A percentile compares a stretch with the other conserved stretches of the same genome.
Evolutionary conservation across 2,113 vertebrate species (phyloP).

Genomic region (Fukomys damarensis): DNA sequence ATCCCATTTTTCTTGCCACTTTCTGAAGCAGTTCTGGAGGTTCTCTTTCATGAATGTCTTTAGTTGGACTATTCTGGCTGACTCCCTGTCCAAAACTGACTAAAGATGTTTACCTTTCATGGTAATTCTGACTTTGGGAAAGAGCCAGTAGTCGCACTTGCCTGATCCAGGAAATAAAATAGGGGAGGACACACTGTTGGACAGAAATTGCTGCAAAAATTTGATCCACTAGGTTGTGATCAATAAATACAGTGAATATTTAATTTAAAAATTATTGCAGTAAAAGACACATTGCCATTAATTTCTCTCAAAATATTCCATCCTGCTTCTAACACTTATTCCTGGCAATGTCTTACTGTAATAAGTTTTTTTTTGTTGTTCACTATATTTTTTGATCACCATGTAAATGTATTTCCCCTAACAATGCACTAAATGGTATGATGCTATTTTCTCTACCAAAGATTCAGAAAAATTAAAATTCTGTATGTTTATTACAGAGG

Average conservation of each 20-base stretch:
- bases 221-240: background rate
- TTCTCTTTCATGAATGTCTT: background rate
- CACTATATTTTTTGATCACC: background rate
- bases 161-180: background rate
- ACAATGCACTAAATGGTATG: conserved; percentile 17
- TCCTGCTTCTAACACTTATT: background rate
- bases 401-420: background rate
- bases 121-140: background rate
- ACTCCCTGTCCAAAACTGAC: background rate
- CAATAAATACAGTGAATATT: background rate
- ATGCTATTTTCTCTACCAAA: background rate
- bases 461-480: conserved; percentile 52
- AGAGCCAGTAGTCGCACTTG: background rate
- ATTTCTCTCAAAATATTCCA: background rate
- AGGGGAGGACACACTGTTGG: background rate
- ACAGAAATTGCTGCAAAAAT: background rate
- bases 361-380: background rate
- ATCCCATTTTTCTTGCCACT: background rate
- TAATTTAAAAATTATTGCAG: background rate
- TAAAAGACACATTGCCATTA: background rate
- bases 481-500: conserved; percentile 24
- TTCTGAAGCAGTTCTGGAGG: background rate
- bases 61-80: background rate
- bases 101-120: background rate
- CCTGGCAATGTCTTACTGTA: background rate